These are phyloP conservation scores for Microcaecilia unicolor DNA, from an alignment of 2,797 vertebrate species.

Conservation along the genomic window DNA sequence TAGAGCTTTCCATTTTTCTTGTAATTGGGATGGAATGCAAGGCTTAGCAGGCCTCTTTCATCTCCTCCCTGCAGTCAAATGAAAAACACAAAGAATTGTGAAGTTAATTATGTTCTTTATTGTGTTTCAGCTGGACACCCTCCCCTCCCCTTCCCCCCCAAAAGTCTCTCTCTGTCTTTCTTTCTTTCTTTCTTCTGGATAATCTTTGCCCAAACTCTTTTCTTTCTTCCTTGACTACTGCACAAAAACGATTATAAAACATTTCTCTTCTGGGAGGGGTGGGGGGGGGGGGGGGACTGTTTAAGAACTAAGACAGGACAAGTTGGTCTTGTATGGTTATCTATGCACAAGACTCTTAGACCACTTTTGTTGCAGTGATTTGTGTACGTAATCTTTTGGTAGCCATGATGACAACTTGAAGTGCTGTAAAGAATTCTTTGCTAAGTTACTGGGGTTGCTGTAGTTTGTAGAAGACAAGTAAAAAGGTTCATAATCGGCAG, in stretches of 20 bases:
- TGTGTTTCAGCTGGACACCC: slow-evolving; percentile 69
- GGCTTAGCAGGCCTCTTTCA: slow-evolving; percentile 98
- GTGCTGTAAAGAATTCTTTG: slow-evolving; percentile 80
- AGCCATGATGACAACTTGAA: slow-evolving; percentile 80
- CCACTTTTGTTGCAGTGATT: slow-evolving; percentile 87
- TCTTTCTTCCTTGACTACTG: slow-evolving; percentile 69
- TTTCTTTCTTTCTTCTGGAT: slow-evolving; percentile 64
- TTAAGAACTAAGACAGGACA: slow-evolving; percentile 65
- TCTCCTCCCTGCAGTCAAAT: slow-evolving; percentile 98
- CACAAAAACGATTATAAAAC: slow-evolving; percentile 88
- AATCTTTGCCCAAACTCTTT: slow-evolving; percentile 67
- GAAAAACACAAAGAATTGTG: slow-evolving; percentile 93
- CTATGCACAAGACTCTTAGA: slow-evolving; percentile 61
- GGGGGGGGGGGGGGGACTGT: too few relatives aligned
- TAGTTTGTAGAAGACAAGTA: slow-evolving; percentile 84
- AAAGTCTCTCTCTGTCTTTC: too few relatives aligned
- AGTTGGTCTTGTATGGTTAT: slow-evolving; percentile 73
- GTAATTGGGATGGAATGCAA: slow-evolving; percentile 99
- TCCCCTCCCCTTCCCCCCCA: too few relatives aligned
- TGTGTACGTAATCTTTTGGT: slow-evolving; percentile 90
- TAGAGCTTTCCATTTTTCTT: slow-evolving; percentile 99
- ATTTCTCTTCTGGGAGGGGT: slow-evolving; percentile 80
- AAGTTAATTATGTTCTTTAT: slow-evolving; percentile 95
- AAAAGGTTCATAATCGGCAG: slow-evolving; percentile 86
- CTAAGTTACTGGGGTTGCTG: slow-evolving; percentile 83